These are phyloP conservation scores for Trochalopteron elliotii DNA, from an alignment of 2,113 vertebrate species.

Conservation along the genomic window DNA sequence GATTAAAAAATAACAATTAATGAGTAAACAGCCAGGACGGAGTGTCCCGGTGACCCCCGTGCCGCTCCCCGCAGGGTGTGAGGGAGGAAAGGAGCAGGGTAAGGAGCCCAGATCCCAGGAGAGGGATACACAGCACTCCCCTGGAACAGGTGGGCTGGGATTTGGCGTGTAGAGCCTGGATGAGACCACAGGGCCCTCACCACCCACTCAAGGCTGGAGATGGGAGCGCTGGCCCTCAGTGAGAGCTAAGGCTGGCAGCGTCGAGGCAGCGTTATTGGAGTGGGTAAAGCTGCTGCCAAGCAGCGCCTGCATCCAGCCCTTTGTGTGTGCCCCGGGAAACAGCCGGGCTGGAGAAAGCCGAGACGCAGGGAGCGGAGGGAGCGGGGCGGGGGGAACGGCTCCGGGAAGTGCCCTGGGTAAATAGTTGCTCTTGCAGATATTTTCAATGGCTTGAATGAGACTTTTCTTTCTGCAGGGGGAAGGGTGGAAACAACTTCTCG, in stretches of 20 bases:
- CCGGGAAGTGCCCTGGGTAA: conserved; percentile 25
- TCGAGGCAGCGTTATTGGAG: neutral
- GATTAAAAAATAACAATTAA: conserved; percentile 49
- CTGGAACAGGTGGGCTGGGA: neutral
- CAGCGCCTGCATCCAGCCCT: neutral
- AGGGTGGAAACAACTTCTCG: neutral
- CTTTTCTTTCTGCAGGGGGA: conserved; percentile 32
- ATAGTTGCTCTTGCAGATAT: conserved; percentile 30
- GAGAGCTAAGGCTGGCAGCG: neutral
- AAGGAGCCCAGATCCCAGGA: neutral
- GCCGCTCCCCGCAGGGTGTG: neutral
- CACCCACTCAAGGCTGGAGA: neutral
- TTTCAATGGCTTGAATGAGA: neutral
- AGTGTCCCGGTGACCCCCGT: neutral
- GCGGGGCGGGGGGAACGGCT: neutral
- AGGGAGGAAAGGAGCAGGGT: neutral
- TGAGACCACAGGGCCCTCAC: accelerated
- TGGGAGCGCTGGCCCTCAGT: accelerated
- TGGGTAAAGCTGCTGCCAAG: neutral
- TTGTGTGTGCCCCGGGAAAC: neutral
- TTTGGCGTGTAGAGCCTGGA: neutral
- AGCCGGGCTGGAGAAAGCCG: neutral
- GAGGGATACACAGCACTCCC: neutral
- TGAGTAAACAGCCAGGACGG: neutral
- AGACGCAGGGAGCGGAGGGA: neutral